phyloP scores from a whole-genome alignment of 2,113 vertebrate genomes.

The Hypanus sabinus region DNA sequence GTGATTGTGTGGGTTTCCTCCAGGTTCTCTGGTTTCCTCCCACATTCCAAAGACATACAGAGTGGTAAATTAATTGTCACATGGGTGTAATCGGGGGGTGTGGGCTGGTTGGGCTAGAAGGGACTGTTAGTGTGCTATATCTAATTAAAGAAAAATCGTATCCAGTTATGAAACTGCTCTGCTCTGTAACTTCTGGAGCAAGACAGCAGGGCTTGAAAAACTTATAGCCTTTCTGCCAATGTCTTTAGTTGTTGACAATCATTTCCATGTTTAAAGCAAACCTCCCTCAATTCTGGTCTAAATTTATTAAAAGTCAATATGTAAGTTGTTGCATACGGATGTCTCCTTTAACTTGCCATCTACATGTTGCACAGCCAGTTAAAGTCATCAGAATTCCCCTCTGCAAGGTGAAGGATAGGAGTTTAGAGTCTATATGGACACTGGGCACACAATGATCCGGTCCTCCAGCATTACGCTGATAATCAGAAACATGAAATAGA shows the following conservation, averaged over 20 bases:
- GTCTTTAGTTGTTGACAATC: background rate
- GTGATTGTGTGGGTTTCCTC: no score
- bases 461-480: slow-evolving; percentile 91
- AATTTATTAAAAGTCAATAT: background rate
- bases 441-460: slow-evolving; percentile 77
- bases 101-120: no score
- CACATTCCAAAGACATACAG: no score
- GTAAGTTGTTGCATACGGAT: background rate
- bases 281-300: background rate
- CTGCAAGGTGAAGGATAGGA: background rate
- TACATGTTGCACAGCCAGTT: background rate
- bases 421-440: slow-evolving; percentile 58
- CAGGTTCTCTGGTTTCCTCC: no score
- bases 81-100: no score
- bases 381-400: background rate
- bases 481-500: slow-evolving; percentile 87
- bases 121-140: no score
- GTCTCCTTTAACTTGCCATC: background rate
- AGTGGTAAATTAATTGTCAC: no score
- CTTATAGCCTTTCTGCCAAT: background rate
- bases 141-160: background rate
- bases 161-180: background rate
- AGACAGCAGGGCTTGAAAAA: background rate
- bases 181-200: background rate
- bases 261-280: background rate